These are phyloP conservation scores for Rhingia campestris DNA, from an alignment of 2,888 invertebrate genomes.

Conservation along the genomic window DNA sequence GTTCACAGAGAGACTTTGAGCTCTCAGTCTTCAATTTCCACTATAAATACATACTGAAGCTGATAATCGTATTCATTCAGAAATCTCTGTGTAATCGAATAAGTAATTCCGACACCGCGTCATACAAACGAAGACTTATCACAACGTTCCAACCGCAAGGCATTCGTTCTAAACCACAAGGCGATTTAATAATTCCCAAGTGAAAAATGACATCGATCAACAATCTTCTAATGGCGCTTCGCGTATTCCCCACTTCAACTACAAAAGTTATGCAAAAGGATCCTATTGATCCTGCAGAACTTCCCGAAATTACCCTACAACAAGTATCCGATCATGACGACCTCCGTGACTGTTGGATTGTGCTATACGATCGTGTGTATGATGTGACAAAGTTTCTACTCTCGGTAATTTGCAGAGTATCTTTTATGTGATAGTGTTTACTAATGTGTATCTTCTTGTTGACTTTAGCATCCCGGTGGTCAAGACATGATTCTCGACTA, in stretches of 20 bases:
- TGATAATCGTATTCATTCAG: conserved; percentile 58
- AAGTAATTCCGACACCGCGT: conserved; percentile 34
- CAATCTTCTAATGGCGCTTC: conserved; percentile 45
- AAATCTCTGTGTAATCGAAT: conserved; percentile 37
- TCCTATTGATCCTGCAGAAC: conserved; percentile 29
- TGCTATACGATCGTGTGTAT: conserved; percentile 93
- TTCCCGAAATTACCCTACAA: conserved; percentile 85
- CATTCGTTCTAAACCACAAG: neutral
- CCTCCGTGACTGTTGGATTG: conserved; percentile 90
- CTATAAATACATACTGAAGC: conserved; percentile 64
- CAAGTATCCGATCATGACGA: conserved; percentile 91
- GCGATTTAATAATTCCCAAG: neutral
- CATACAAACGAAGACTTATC: neutral
- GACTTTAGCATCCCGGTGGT: conserved; percentile 91
- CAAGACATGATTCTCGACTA: conserved; percentile 91
- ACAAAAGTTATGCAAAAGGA: conserved; percentile 4
- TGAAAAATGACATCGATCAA: conserved; percentile 51
- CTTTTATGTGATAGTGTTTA: conserved; percentile 31
- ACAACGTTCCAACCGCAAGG: neutral
- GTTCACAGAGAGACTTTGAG: conserved; percentile 20
- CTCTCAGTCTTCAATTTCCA: conserved; percentile 16
- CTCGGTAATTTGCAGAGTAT: conserved; percentile 83
- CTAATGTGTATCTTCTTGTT: conserved; percentile 63
- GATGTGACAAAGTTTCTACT: conserved; percentile 90
- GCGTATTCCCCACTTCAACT: conserved; percentile 12